phyloP scores from a whole-genome alignment of 2,888 invertebrate species.

The Lithophane semibrunnea region DNA sequence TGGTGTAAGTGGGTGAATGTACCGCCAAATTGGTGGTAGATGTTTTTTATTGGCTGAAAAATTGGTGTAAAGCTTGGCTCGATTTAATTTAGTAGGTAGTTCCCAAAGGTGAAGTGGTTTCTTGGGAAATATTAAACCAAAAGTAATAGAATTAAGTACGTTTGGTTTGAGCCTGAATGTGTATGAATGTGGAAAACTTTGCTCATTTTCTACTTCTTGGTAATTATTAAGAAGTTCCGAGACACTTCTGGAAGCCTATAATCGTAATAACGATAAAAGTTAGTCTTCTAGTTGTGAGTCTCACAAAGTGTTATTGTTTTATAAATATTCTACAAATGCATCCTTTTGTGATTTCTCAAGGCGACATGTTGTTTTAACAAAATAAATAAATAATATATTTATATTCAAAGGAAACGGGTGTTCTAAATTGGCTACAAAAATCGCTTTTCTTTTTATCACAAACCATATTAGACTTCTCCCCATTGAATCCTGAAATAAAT shows the following conservation, averaged over 20 bases:
- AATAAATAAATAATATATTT: background rate
- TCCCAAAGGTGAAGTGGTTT: background rate
- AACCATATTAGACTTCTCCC: slow-evolving; percentile 17
- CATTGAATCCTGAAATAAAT: slow-evolving; percentile 52
- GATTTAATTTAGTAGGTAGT: background rate
- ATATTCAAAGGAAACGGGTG: background rate
- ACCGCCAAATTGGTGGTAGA: slow-evolving; percentile 36
- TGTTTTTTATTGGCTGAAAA: slow-evolving; percentile 44
- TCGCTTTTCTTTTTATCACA: slow-evolving; percentile 15
- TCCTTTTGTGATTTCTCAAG: background rate
- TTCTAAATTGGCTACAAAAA: slow-evolving; percentile 9
- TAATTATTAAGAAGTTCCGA: background rate
- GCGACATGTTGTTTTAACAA: background rate
- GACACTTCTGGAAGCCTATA: background rate
- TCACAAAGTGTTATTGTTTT: slow-evolving; percentile 15
- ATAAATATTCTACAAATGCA: slow-evolving; percentile 12
- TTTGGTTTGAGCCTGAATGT: background rate
- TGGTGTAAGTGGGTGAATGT: slow-evolving; percentile 39
- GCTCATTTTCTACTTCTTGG: background rate
- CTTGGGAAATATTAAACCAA: background rate
- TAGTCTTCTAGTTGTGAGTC: background rate
- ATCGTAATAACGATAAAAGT: slow-evolving; percentile 6
- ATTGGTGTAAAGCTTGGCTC: slow-evolving; percentile 17
- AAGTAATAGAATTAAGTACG: background rate
- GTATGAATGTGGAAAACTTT: background rate